Evolutionary conservation across 2,113 vertebrate genomes (phyloP).

Genomic region (Neogale vison): DNA sequence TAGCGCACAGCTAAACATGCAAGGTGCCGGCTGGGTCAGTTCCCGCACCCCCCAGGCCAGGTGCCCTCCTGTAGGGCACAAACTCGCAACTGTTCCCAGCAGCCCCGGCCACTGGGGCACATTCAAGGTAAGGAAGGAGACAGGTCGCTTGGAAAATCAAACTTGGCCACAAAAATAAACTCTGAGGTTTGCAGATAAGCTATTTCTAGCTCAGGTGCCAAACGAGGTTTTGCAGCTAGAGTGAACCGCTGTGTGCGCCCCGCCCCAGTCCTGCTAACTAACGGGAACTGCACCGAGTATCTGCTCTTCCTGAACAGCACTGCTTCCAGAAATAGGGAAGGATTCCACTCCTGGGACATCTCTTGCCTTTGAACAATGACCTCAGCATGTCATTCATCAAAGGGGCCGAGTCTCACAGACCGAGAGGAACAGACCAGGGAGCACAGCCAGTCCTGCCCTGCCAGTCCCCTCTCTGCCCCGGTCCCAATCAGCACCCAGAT

Average conservation of each 20-base stretch:
- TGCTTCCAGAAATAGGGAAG: neutral
- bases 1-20: neutral
- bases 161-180: constrained; percentile 56
- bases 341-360: neutral
- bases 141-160: constrained; percentile 47
- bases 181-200: constrained; percentile 60
- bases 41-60: accelerated
- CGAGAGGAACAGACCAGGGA: no score
- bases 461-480: no score
- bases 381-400: accelerated
- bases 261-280: accelerated
- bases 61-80: neutral
- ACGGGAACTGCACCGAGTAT: neutral
- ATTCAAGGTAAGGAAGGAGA: constrained; percentile 32
- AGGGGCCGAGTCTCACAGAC: neutral
- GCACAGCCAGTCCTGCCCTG: accelerated
- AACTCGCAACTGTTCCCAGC: neutral
- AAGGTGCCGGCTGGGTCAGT: neutral
- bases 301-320: neutral
- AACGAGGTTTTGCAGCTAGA: neutral
- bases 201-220: constrained; percentile 65
- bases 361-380: neutral
- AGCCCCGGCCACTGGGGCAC: neutral
- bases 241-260: neutral
- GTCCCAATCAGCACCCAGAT: neutral